phyloP scores from a whole-genome alignment of 2,797 vertebrate species.

The Galagoides demidoff region DNA sequence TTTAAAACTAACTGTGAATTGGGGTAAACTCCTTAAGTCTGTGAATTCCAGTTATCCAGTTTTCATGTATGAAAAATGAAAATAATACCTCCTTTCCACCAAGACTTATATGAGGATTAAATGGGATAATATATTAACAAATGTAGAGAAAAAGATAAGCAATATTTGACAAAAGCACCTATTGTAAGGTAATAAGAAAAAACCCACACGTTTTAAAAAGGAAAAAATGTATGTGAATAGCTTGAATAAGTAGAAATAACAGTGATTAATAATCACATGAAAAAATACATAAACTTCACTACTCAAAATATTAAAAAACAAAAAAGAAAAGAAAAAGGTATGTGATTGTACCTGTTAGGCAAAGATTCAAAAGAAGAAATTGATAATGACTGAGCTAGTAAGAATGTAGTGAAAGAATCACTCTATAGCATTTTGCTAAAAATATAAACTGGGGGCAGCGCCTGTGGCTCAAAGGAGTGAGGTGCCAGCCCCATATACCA shows the following conservation, averaged over 20 bases:
- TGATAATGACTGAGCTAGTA: not conserved
- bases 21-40: not conserved
- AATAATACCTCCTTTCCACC: not conserved
- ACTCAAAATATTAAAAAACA: not conserved
- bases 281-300: not conserved
- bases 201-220: not conserved
- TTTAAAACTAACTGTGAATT: not conserved
- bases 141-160: not conserved
- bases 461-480: too few species aligned
- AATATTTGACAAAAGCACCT: not conserved
- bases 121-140: not conserved
- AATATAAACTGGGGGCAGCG: not conserved
- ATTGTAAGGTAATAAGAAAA: not conserved
- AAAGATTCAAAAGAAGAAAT: not conserved
- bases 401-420: not conserved
- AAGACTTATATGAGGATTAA: not conserved
- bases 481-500: too few species aligned
- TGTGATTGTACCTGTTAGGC: not conserved
- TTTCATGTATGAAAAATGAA: not conserved
- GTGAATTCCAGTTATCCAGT: not conserved
- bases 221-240: not conserved
- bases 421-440: not conserved
- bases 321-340: not conserved
- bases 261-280: not conserved
- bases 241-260: conserved; percentile 15